A percentile compares a stretch with the other conserved stretches of the same genome.
These are phyloP conservation scores for Bombycilla garrulus DNA, from an alignment of 2,113 vertebrate species.

Conservation along the genomic window DNA sequence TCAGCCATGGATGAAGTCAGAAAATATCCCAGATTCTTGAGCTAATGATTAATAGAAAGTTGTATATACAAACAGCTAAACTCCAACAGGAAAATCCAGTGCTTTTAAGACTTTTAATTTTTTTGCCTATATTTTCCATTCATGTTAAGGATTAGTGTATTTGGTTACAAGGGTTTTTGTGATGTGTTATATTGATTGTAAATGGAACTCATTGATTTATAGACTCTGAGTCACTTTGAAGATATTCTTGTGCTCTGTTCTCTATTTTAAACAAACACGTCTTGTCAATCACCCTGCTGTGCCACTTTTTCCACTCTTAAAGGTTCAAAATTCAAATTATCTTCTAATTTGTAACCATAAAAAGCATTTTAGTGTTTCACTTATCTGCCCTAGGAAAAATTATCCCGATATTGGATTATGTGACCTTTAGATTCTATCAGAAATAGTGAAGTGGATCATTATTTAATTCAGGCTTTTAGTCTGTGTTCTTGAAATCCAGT, in stretches of 20 bases:
- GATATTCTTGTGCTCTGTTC: neutral
- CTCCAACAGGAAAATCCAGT: neutral
- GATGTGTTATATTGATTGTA: neutral
- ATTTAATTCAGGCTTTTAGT: slow-evolving; percentile 16
- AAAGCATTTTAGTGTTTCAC: slow-evolving; percentile 25
- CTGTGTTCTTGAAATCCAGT: neutral
- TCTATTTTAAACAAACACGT: neutral
- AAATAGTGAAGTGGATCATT: slow-evolving; percentile 1
- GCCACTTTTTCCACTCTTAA: neutral
- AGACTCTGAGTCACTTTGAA: neutral
- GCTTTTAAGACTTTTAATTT: neutral
- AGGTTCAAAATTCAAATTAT: slow-evolving; percentile 31
- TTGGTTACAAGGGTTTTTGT: neutral
- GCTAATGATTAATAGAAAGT: neutral
- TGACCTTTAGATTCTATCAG: slow-evolving; percentile 33
- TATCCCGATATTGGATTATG: neutral
- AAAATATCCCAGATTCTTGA: neutral
- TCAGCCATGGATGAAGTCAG: neutral
- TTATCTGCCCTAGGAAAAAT: neutral
- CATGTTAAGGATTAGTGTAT: neutral
- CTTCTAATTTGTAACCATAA: neutral
- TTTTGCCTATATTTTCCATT: neutral
- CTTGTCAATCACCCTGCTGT: neutral
- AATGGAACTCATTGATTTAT: neutral
- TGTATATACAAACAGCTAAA: neutral